Conservation (phyloP, 2,113 vertebrate genomes). For the Malaclemys terrapin region DNA sequence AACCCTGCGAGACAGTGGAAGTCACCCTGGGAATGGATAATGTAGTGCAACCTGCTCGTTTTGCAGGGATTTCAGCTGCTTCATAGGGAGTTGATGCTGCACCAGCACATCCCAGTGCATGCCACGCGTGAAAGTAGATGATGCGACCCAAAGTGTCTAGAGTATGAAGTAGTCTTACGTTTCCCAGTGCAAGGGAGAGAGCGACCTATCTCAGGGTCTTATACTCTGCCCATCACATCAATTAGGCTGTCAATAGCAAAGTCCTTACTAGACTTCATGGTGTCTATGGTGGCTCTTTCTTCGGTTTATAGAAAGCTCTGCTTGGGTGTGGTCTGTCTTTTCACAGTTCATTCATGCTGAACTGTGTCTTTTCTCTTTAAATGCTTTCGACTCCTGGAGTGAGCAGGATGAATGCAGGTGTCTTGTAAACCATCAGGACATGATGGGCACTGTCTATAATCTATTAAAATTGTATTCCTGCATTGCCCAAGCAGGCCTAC, state of each 20-base stretch:
- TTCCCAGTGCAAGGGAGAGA: neutral
- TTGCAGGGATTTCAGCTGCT: neutral
- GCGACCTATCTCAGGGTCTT: neutral
- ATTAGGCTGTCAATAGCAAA: neutral
- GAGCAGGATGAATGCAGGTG: neutral
- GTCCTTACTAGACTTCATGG: neutral
- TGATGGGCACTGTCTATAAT: neutral
- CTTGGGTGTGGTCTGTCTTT: fast-evolving
- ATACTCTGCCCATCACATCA: neutral
- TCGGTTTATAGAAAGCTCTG: neutral
- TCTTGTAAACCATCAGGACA: neutral
- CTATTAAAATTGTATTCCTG: neutral
- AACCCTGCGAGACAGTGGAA: neutral
- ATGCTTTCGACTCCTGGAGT: neutral
- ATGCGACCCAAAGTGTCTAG: neutral
- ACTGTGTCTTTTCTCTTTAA: neutral
- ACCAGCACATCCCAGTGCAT: neutral
- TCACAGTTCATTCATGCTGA: fast-evolving
- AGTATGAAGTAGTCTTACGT: neutral
- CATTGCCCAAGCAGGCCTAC: neutral
- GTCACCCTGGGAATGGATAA: neutral
- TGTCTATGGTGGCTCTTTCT: neutral
- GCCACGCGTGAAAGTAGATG: neutral
- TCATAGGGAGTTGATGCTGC: neutral
- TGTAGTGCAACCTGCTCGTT: neutral